Conservation (phyloP, 1,140 invertebrate species). For the Pantala flavescens region DNA sequence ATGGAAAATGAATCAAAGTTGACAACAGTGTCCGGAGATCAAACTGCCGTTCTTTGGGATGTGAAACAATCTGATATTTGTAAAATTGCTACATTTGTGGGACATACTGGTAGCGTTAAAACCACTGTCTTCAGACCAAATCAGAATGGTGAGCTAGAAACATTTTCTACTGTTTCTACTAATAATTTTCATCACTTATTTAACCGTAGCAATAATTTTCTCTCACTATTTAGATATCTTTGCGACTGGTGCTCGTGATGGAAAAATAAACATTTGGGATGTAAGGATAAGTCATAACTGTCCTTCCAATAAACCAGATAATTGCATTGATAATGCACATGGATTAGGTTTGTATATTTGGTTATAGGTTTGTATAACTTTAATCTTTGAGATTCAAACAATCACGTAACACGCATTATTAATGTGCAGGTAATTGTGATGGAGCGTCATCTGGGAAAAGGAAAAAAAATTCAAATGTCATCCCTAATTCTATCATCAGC, state of each 20-base stretch:
- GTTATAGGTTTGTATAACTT: too few species aligned
- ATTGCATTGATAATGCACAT: conserved; percentile 32
- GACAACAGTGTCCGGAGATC: conserved; percentile 75
- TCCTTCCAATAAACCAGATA: conserved; percentile 24
- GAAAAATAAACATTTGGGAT: conserved; percentile 76
- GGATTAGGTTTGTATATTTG: too few species aligned
- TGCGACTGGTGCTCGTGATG: conserved; percentile 74
- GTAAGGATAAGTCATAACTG: conserved; percentile 41
- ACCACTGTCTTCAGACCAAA: conserved; percentile 56
- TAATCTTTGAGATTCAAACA: too few species aligned
- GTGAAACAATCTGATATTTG: conserved; percentile 36
- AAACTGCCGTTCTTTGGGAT: conserved; percentile 66
- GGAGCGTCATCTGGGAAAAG: neutral
- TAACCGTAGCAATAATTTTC: neutral
- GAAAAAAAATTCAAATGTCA: conserved; percentile 16
- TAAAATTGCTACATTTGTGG: conserved; percentile 48
- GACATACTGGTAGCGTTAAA: conserved; percentile 69
- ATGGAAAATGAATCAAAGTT: conserved; percentile 60
- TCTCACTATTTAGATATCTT: conserved; percentile 51
- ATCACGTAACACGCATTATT: too few species aligned
- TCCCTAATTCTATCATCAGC: conserved; percentile 33
- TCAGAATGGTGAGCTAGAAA: conserved; percentile 39
- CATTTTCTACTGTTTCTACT: too few species aligned
- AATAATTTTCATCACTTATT: too few species aligned
- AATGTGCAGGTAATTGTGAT: too few species aligned